Evolutionary conservation across 2,888 invertebrate genomes (phyloP).

Genomic region (Drosophila neotestacea): DNA sequence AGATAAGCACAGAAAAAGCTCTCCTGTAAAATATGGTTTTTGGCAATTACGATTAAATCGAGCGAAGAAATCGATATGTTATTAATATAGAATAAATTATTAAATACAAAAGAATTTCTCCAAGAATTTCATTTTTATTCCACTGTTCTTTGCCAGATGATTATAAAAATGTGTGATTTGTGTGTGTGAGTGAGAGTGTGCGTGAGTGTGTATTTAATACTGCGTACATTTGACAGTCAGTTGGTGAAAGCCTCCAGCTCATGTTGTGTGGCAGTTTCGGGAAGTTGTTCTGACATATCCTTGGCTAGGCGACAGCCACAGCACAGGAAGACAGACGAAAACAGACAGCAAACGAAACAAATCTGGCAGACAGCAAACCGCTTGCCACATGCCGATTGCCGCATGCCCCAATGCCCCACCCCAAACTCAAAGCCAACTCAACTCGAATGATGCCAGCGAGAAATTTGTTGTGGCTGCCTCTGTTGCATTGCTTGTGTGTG

Average conservation of each 20-base stretch:
- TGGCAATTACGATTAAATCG: too few relatives aligned
- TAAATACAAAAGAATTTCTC: too few relatives aligned
- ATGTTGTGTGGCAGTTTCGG: conserved; percentile 44
- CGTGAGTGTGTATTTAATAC: conserved; percentile 3
- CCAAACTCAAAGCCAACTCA: conserved; percentile 9
- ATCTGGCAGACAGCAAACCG: conserved; percentile 40
- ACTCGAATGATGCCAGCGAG: conserved; percentile 23
- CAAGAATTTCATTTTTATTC: not conserved
- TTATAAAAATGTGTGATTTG: not conserved
- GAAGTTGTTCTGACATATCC: conserved; percentile 64
- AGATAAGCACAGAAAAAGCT: too few relatives aligned
- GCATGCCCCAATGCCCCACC: conserved; percentile 11
- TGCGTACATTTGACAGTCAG: conserved; percentile 14
- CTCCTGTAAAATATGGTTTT: too few relatives aligned
- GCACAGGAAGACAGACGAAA: conserved; percentile 29
- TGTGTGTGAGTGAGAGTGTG: conserved; percentile 4
- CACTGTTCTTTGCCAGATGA: conserved; percentile 10
- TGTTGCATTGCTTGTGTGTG: not conserved
- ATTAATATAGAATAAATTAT: too few relatives aligned
- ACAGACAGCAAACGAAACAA: conserved; percentile 53
- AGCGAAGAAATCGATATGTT: too few relatives aligned
- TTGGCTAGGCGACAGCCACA: conserved; percentile 47
- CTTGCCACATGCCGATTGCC: conserved; percentile 9
- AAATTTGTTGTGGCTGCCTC: conserved; percentile 46
- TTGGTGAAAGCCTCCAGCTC: conserved; percentile 45